Base-by-base conservation (phyloP, 2,113 vertebrate species). In the Ariopsis seemanni region DNA sequence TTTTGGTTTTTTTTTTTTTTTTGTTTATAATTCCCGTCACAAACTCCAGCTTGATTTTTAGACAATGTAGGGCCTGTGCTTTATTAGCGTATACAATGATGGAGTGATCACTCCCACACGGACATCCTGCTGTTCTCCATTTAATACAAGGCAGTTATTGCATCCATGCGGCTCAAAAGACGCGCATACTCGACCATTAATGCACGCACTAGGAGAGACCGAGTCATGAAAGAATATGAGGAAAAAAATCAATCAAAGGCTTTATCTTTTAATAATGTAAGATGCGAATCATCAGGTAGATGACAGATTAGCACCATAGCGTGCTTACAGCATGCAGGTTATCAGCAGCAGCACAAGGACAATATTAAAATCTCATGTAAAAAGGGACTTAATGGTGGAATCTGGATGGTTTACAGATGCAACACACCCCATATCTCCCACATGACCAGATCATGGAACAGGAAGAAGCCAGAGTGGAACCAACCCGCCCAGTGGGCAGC, bases 21-120 rank as follows among this genome's bases (percentile, higher is more conserved):
- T 91, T 94, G 93, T 85, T 92, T 86, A 92, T 87, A 85, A 92
- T 92, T 94, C 91, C 89, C 90, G 91, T 88, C 91, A 92, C 91
- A 92, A 89, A 85, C 90, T 89, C 42, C 53, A 60, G 80, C 87
- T 82, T 89, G 92, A 52, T 81, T 87, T 83, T 60, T 48, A 9
- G 75, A 77, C 75, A 78, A 90, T 91, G 90, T 89, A 91, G 92
- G 89, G 90, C 90, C 90, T 92, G 92, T 86, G 90, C 94, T 94
- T 92, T 93, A 94, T 94, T 93, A 92, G 90, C 87, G 87, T 89
- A 90, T 87, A 87, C 86, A 89, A 91, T 90, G 89, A 92, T 91
- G 90, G 91, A 90, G 86, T 89, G 87, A 88, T 91, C 90, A 92
- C 92, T 91, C 92, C 94, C 92, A 84, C 90, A 89, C 25, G 57